Conservation (phyloP, 92 coral and sea anemone genomes). For the Palythoa heliodiscus region DNA sequence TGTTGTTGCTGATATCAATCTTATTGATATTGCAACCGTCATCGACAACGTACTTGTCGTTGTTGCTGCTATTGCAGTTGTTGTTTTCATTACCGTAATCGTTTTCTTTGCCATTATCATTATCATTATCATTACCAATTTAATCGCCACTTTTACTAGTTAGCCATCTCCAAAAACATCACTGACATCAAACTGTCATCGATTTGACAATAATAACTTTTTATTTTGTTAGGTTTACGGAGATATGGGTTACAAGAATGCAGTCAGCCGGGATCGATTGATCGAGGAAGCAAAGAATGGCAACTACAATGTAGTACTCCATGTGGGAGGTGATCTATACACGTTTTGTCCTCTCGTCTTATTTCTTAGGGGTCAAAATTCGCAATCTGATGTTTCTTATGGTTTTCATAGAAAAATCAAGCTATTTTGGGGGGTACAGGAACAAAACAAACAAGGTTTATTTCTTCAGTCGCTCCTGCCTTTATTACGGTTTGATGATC, state of each 20-base stretch:
- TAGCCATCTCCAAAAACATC: background rate
- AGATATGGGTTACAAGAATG: constrained; percentile 85
- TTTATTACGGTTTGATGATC: too few species aligned
- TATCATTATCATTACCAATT: background rate
- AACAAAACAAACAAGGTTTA: too few species aligned
- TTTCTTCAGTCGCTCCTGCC: too few species aligned
- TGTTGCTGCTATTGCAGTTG: background rate
- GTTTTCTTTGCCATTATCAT: background rate
- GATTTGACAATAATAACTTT: background rate
- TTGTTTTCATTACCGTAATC: too few species aligned
- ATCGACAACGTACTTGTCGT: background rate
- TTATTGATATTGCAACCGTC: background rate
- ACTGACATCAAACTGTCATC: background rate
- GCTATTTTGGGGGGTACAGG: too few species aligned
- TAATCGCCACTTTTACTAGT: background rate
- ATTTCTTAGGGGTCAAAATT: too few species aligned
- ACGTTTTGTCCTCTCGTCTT: background rate
- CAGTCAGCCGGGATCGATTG: constrained; percentile 71
- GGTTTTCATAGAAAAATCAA: too few species aligned
- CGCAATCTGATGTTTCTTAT: too few species aligned
- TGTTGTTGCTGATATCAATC: too few species aligned
- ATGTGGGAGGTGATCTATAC: constrained; percentile 73
- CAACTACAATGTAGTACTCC: constrained; percentile 70
- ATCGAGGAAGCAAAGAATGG: constrained; percentile 64
- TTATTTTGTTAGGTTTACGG: constrained; percentile 67